phyloP scores from a whole-genome alignment of 92 coral and sea anemone genomes.

The Zoanthus sansibaricus region DNA sequence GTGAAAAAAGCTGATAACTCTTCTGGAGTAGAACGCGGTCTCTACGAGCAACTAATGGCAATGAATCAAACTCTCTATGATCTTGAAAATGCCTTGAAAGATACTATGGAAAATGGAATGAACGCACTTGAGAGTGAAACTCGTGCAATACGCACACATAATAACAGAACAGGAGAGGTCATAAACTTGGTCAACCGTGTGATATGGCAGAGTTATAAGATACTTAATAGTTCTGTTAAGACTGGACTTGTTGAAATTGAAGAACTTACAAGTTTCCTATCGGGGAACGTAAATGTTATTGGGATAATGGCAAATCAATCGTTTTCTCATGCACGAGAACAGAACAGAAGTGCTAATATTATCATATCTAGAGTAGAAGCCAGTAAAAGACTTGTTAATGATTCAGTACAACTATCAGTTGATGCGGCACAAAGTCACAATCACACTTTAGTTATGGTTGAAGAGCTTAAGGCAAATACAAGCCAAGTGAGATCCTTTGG shows the following conservation, averaged over 20 bases:
- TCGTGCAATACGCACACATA: slow-evolving; percentile 27
- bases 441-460: slow-evolving; percentile 34
- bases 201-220: slow-evolving; percentile 46
- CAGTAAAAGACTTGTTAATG: slow-evolving; percentile 25
- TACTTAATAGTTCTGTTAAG: slow-evolving; percentile 64
- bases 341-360: slow-evolving; percentile 64
- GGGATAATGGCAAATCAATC: slow-evolving; percentile 58
- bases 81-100: slow-evolving; percentile 60
- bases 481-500: slow-evolving; percentile 52
- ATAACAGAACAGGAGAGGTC: slow-evolving; percentile 54
- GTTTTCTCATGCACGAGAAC: slow-evolving; percentile 49
- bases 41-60: slow-evolving; percentile 56
- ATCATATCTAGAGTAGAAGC: slow-evolving; percentile 52
- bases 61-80: slow-evolving; percentile 74
- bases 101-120: slow-evolving; percentile 66
- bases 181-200: slow-evolving; percentile 56
- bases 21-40: slow-evolving; percentile 66
- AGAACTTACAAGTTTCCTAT: slow-evolving; percentile 43
- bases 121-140: slow-evolving; percentile 53
- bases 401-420: slow-evolving; percentile 30
- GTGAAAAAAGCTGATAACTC: slow-evolving; percentile 73
- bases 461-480: slow-evolving; percentile 42
- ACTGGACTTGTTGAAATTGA: slow-evolving; percentile 58
- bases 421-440: slow-evolving; percentile 35
- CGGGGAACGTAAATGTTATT: slow-evolving; percentile 58